Percentiles rank a stretch among this genome's conserved stretches.
Conservation (phyloP, 1,140 invertebrate species). For the Aphelenchoides avenae region DNA sequence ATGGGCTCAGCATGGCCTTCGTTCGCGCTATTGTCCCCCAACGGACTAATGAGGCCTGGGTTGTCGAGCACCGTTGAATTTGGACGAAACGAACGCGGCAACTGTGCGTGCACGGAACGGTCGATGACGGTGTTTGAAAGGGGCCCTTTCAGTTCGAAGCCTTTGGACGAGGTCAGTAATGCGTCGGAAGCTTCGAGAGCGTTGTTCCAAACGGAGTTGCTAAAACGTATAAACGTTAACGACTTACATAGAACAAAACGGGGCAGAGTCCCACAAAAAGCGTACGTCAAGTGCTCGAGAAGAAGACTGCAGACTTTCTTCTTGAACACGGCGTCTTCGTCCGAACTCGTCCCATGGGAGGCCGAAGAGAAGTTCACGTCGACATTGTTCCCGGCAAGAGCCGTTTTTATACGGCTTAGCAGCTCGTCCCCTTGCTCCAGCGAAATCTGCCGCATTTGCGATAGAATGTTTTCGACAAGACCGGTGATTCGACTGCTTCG, state of each 20-base stretch:
- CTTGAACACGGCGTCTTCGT: conserved; percentile 6
- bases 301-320: conserved; percentile 8
- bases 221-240: conserved; percentile 7
- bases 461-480: conserved; percentile 22
- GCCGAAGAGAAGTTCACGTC: neutral
- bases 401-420: conserved; percentile 4
- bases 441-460: conserved; percentile 3
- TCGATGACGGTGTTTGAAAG: conserved; percentile 20
- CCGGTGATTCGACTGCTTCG: conserved; percentile 12
- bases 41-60: neutral
- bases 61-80: conserved; percentile 21
- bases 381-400: conserved; percentile 19
- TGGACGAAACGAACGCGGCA: conserved; percentile 16
- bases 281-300: conserved; percentile 13
- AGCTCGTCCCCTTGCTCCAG: conserved; percentile 12
- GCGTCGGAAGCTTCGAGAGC: conserved; percentile 8
- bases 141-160: conserved; percentile 19
- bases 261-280: neutral
- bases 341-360: neutral
- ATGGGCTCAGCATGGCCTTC: conserved; percentile 10
- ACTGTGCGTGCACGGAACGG: conserved; percentile 14
- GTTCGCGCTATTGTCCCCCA: no score
- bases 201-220: conserved; percentile 9
- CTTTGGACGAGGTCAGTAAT: conserved; percentile 12
- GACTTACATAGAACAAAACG: no score